Conservation (phyloP, 64 coral and sea anemone genomes). For the Porites lutea region DNA sequence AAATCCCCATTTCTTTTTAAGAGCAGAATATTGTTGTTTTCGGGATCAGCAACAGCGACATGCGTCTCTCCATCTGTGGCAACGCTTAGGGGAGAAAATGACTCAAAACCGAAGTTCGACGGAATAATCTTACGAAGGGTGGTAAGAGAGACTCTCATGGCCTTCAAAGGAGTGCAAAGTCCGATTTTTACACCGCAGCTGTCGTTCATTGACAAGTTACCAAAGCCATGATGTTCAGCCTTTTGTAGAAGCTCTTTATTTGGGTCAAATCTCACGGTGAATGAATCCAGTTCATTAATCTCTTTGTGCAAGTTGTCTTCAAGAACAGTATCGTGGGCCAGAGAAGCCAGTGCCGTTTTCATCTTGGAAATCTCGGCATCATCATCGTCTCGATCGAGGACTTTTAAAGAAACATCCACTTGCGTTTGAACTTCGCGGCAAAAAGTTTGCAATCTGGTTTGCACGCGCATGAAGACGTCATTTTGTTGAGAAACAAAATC, state of each 20-base stretch:
- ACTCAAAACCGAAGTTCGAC: constrained; percentile 68
- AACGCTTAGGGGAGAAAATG: constrained; percentile 80
- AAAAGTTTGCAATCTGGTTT: constrained; percentile 39
- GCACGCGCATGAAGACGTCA: constrained; percentile 30
- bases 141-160: neutral
- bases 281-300: constrained; percentile 28
- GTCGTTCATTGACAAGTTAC: constrained; percentile 10
- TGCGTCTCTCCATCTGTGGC: constrained; percentile 68
- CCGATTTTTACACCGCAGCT: constrained; percentile 12
- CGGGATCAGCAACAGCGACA: constrained; percentile 86
- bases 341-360: constrained; percentile 39
- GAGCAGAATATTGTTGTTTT: constrained; percentile 76
- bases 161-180: neutral
- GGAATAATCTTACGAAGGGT: constrained; percentile 36
- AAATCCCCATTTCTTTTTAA: constrained; percentile 74
- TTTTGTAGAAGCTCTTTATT: constrained; percentile 48
- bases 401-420: constrained; percentile 25
- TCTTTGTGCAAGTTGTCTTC: constrained; percentile 34
- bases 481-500: constrained; percentile 67
- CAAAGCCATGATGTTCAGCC: constrained; percentile 4
- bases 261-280: constrained; percentile 38
- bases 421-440: constrained; percentile 50
- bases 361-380: constrained; percentile 56
- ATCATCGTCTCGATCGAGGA: constrained; percentile 38
- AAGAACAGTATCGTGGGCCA: constrained; percentile 1